Evolutionary conservation across 2,888 invertebrate species (phyloP), one percentile per base, ranked within the genome.

Genomic region (Apodemia hepburni): DNA sequence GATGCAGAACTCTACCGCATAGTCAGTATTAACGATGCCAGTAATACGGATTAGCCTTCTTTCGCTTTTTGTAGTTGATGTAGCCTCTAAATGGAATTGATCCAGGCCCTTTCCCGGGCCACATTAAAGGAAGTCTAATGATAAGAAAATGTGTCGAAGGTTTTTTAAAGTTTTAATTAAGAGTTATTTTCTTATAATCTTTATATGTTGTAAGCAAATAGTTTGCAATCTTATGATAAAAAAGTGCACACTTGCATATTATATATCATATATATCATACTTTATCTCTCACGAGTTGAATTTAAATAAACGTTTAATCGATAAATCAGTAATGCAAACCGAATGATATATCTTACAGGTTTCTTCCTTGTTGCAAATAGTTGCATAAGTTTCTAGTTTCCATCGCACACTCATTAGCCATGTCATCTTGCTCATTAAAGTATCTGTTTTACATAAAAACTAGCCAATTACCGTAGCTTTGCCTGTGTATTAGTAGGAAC

Each of bases 291-390:
- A 45, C 45, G n/a, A 45, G 45, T 54, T 54, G 2, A 27, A 2
- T 54, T 54, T 54, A 29, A 54, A 54, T 54, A 54, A 15, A 27
- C 15, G 27, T 54, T n/a, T 15, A 54, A 29, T 29, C 15, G 27
- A 54, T 54, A 54, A 54, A 54, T 54, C 54, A 29, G 45, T 45
- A 45, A 54, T 54, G 54, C 54, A 54, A 29, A 54, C 27, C 27
- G 2, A 54, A 54, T 54, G 54, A 29, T 12, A 58, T 62, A 47
- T 45, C 42, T 9, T 15, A 58, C 29, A 47, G 54, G 51, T 29
- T 63, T 65, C 70, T 70, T 70, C 70, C 66, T 70, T 22, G 54
- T 68, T 67, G 59, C 60, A 63, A 59, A n/a, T 54, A 63, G 65
- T 71, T 69, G 69, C 69, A 65, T 66, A 70, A 69, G 61, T 22